A percentile compares a stretch with the other conserved stretches of the same genome.
Evolutionary conservation across 2,888 invertebrate genomes (phyloP).

Genomic region (Sympetrum striolatum): DNA sequence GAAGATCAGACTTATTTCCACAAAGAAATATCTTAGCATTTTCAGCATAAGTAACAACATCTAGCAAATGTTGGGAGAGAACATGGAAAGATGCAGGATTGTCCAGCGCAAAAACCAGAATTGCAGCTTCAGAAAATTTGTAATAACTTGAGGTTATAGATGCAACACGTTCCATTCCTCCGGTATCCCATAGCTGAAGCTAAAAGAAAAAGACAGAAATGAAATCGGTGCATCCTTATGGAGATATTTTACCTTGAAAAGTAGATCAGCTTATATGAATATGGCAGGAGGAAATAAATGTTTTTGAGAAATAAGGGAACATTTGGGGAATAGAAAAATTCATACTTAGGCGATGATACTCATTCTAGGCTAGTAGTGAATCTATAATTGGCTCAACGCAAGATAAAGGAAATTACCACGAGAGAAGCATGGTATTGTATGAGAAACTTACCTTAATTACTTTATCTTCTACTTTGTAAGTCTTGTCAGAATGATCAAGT

Average conservation of each 20-base stretch:
- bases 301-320: too few relatives aligned
- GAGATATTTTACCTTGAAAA: too few relatives aligned
- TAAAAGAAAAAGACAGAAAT: slow-evolving; percentile 58
- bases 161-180: slow-evolving; percentile 95
- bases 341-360: background rate
- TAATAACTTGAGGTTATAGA: slow-evolving; percentile 95
- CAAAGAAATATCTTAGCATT: slow-evolving; percentile 95
- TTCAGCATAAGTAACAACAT: slow-evolving; percentile 92
- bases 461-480: slow-evolving; percentile 77
- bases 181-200: slow-evolving; percentile 96
- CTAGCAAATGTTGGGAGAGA: slow-evolving; percentile 88
- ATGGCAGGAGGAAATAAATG: too few relatives aligned
- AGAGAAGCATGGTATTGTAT: background rate
- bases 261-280: too few relatives aligned
- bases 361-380: background rate
- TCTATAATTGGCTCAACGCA: background rate
- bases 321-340: background rate
- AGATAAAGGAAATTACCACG: background rate
- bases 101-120: slow-evolving; percentile 88
- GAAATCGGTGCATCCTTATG: background rate
- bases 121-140: slow-evolving; percentile 93
- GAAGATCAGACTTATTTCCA: slow-evolving; percentile 88
- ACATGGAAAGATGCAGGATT: slow-evolving; percentile 92
- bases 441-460: slow-evolving; percentile 73
- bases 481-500: slow-evolving; percentile 87